Percentiles rank a stretch among this genome's conserved stretches.
These are phyloP conservation scores for Pristiophorus japonicus DNA, from an alignment of 2,113 vertebrate species.

Conservation along the genomic window DNA sequence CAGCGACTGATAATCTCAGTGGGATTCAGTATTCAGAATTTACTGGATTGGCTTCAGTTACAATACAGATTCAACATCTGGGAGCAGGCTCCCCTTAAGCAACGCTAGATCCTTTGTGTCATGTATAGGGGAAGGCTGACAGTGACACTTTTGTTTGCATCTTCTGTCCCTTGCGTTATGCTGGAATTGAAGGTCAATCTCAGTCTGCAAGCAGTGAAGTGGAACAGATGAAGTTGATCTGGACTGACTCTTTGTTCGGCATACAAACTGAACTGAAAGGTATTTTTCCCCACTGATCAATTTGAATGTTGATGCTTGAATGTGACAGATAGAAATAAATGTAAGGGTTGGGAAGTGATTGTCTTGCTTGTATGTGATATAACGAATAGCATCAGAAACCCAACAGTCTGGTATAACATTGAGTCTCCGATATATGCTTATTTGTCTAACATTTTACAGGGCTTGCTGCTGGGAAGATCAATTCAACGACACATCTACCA, in stretches of 20 bases:
- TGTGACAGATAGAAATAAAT: background rate
- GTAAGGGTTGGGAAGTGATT: background rate
- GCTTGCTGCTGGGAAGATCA: background rate
- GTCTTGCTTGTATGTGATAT: too few species aligned
- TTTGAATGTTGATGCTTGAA: background rate
- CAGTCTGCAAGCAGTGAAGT: background rate
- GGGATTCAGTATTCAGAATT: background rate
- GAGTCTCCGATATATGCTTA: background rate
- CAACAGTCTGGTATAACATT: background rate
- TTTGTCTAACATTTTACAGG: background rate
- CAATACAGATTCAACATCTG: background rate
- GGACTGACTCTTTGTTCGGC: background rate
- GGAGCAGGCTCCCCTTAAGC: background rate
- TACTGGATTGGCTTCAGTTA: background rate
- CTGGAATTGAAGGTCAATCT: background rate
- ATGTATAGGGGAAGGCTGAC: background rate
- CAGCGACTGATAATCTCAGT: background rate
- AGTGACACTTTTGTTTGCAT: background rate
- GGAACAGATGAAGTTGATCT: background rate
- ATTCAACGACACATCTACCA: background rate
- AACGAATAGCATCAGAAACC: background rate
- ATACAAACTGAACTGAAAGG: background rate
- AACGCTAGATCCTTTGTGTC: background rate
- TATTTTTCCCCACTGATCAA: background rate
- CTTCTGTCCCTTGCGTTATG: background rate